A percentile compares a stretch with the other conserved stretches of the same genome.
These are phyloP conservation scores for Ptilorrhoa leucosticta DNA, from an alignment of 2,113 vertebrate genomes.

Conservation along the genomic window DNA sequence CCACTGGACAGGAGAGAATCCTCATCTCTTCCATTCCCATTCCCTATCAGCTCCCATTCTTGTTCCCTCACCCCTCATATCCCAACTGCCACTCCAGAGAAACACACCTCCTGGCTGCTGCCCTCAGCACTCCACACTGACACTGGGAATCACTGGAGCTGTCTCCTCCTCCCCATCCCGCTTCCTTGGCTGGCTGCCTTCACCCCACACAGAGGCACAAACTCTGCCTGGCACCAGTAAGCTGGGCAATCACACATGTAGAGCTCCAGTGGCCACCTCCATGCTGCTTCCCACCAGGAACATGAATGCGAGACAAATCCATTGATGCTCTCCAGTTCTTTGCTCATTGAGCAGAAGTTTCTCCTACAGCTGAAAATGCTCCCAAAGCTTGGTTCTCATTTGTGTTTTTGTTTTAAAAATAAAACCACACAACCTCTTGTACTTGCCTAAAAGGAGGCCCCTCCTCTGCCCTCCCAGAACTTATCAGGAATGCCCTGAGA, in stretches of 20 bases:
- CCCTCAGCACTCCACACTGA: not conserved
- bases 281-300: not conserved
- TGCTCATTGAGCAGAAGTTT: not conserved
- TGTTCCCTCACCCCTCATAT: fast-evolving
- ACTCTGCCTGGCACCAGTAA: not conserved
- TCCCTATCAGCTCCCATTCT: not conserved
- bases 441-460: not conserved
- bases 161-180: not conserved
- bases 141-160: not conserved
- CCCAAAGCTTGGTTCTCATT: not conserved
- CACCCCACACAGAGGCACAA: not conserved
- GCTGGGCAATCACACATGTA: fast-evolving
- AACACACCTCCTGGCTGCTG: not conserved
- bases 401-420: not conserved
- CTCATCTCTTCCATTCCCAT: not conserved
- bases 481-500: not conserved
- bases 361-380: not conserved
- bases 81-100: not conserved
- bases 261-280: not conserved
- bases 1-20: not conserved
- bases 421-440: not conserved
- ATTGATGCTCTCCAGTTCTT: not conserved
- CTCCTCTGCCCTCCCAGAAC: not conserved
- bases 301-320: not conserved
- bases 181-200: not conserved